Percentiles rank a stretch among this genome's conserved stretches.
Conservation (phyloP, 2,113 vertebrate genomes). For the Lepus americanus region DNA sequence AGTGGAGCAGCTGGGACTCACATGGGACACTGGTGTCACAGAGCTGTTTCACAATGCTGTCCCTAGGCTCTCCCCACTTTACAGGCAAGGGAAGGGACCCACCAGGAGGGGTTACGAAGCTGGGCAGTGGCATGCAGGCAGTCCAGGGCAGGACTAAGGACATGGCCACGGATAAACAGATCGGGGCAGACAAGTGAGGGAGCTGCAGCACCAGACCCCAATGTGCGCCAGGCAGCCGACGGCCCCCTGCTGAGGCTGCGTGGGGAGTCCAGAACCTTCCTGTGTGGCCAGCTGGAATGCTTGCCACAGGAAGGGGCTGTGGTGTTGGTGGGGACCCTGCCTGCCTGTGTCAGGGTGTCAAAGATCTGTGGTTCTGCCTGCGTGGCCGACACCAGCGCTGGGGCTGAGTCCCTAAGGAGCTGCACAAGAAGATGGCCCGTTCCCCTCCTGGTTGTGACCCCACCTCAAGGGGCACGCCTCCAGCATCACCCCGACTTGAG, state of each 20-base stretch:
- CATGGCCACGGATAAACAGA: accelerated
- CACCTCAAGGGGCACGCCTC: neutral
- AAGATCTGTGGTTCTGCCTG: neutral
- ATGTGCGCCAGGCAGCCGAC: too few species aligned
- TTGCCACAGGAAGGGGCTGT: neutral
- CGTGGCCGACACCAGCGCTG: neutral
- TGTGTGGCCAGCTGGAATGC: neutral
- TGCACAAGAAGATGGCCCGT: neutral
- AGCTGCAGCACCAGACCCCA: neutral
- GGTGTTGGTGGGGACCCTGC: neutral
- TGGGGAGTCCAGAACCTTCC: neutral
- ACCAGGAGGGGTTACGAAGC: neutral
- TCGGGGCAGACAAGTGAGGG: too few species aligned
- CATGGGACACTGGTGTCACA: too few species aligned
- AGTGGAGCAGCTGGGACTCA: too few species aligned
- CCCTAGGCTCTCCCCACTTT: neutral
- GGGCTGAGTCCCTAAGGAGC: neutral
- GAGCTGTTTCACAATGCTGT: too few species aligned
- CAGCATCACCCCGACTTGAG: accelerated
- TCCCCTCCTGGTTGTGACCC: too few species aligned
- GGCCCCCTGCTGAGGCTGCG: neutral
- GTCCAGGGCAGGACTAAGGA: neutral
- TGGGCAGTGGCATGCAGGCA: neutral
- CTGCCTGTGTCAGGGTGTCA: neutral
- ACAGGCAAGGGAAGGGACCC: too few species aligned